Percentiles rank a stretch among this genome's conserved stretches.
Conservation (phyloP, 1,140 invertebrate genomes). For the Asbolus verrucosus region DNA sequence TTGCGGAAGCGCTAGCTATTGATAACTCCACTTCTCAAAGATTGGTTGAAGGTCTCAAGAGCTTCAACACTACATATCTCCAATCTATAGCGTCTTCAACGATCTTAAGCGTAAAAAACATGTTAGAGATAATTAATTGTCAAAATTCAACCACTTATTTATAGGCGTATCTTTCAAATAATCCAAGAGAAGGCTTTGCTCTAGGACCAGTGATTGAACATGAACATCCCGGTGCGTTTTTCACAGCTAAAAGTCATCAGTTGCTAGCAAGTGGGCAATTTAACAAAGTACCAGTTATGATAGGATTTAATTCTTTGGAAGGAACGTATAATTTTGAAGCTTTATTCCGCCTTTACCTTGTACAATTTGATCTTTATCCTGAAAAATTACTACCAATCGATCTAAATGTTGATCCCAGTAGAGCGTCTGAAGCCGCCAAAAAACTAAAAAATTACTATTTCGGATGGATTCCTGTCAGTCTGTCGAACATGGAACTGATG, state of each 20-base stretch:
- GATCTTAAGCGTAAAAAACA: background rate
- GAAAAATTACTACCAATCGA: constrained; percentile 48
- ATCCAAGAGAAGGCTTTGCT: constrained; percentile 57
- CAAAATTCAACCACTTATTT: constrained; percentile 19
- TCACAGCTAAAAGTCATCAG: no score
- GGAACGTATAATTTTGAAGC: no score
- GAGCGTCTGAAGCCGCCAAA: constrained; percentile 31
- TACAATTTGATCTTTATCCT: constrained; percentile 41
- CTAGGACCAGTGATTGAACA: constrained; percentile 59
- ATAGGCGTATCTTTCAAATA: constrained; percentile 43
- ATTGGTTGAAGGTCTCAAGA: constrained; percentile 47
- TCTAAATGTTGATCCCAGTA: constrained; percentile 49
- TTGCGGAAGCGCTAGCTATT: constrained; percentile 45
- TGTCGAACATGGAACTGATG: constrained; percentile 42
- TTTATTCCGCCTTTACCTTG: constrained; percentile 46
- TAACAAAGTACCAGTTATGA: no score
- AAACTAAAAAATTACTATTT: constrained; percentile 53
- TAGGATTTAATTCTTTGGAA: no score
- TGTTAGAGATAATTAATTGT: background rate
- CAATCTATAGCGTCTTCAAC: constrained; percentile 1
- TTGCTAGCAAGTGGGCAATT: no score
- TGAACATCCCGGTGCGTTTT: no score
- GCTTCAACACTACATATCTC: constrained; percentile 44
- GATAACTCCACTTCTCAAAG: constrained; percentile 37
- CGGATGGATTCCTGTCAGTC: constrained; percentile 42